Conservation (phyloP, 2,113 vertebrate genomes). For the Hoplias malabaricus region DNA sequence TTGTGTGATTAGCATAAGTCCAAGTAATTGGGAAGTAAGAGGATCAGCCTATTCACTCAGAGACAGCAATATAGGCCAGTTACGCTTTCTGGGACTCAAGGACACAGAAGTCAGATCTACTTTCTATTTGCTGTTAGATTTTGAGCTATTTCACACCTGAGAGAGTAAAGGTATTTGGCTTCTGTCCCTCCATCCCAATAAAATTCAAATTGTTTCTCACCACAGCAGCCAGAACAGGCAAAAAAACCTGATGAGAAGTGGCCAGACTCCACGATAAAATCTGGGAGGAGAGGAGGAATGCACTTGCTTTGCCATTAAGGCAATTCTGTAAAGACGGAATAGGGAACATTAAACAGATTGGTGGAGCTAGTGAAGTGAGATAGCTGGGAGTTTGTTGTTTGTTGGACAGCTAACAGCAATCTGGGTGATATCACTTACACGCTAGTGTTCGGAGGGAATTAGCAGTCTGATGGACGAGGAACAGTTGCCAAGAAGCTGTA, state of each 20-base stretch:
- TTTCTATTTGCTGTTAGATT: background rate
- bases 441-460: conserved; percentile 26
- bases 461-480: conserved; percentile 20
- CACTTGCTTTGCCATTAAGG: background rate
- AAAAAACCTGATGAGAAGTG: conserved; percentile 12
- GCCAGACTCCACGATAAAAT: conserved; percentile 6
- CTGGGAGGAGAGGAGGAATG: background rate
- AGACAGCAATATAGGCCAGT: too few species aligned
- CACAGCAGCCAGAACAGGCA: conserved; percentile 25
- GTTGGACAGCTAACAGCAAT: conserved; percentile 5
- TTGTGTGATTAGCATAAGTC: too few species aligned
- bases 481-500: conserved; percentile 8
- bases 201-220: conserved; percentile 24
- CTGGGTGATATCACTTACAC: conserved; percentile 40
- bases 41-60: too few species aligned
- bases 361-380: background rate
- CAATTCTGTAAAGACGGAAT: background rate
- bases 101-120: too few species aligned
- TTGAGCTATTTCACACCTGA: background rate
- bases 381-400: conserved; percentile 7
- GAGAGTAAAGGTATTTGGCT: background rate
- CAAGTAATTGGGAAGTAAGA: too few species aligned
- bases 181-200: background rate
- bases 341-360: conserved; percentile 7
- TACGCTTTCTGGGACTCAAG: too few species aligned